Conservation (phyloP, 1,140 invertebrate species). For the Lepidotrigona ventralis region DNA sequence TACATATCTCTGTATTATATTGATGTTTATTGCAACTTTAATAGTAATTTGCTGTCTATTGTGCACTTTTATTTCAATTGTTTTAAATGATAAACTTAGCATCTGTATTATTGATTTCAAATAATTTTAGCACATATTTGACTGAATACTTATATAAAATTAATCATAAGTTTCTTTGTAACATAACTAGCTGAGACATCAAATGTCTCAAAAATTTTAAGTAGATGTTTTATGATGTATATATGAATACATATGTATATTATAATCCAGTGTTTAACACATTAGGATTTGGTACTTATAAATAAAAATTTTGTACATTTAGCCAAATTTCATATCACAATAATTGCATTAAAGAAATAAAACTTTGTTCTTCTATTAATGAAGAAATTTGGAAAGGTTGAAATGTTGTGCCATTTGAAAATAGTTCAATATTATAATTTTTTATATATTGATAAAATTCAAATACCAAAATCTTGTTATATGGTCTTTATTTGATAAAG, state of each 20-base stretch:
- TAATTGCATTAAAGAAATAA: too few species aligned
- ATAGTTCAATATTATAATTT: not conserved
- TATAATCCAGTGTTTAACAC: too few species aligned
- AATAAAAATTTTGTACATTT: too few species aligned
- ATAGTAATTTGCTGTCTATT: too few species aligned
- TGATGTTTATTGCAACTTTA: too few species aligned
- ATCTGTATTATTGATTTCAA: not conserved
- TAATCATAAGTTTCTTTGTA: not conserved
- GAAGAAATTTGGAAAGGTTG: not conserved
- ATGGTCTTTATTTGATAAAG: not conserved
- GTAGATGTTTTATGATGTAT: not conserved
- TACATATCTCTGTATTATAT: too few species aligned
- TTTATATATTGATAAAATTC: not conserved
- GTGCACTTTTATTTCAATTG: too few species aligned
- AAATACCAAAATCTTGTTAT: not conserved
- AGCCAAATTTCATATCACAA: too few species aligned
- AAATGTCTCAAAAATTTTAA: not conserved
- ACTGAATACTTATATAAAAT: not conserved
- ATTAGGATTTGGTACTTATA: too few species aligned
- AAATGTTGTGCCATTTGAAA: not conserved
- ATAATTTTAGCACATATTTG: not conserved
- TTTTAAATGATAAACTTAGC: too few species aligned
- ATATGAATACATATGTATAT: too few species aligned
- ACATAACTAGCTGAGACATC: not conserved
- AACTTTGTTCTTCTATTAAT: not conserved